These are phyloP conservation scores for Leucosticte australis DNA, from an alignment of 2,113 vertebrate genomes.

Conservation along the genomic window DNA sequence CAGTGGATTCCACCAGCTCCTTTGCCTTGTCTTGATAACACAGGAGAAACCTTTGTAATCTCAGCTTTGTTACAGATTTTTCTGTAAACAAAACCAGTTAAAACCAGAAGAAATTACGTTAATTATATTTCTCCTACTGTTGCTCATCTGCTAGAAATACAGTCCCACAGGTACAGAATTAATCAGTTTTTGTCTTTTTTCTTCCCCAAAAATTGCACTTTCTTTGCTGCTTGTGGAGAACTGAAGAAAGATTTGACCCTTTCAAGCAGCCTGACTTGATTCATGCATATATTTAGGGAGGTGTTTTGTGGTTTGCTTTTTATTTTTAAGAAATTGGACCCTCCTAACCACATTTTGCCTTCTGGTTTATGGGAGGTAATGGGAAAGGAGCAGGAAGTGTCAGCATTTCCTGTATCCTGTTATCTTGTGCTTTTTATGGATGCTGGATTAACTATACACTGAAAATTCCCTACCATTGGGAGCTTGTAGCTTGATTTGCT, in stretches of 20 bases:
- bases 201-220: background rate
- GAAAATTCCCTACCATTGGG: background rate
- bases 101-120: background rate
- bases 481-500: background rate
- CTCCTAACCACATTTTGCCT: background rate
- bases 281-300: background rate
- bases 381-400: slow-evolving; percentile 44
- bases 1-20: background rate
- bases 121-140: background rate
- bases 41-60: background rate
- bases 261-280: background rate
- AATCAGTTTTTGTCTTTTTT: background rate
- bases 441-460: background rate
- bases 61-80: background rate
- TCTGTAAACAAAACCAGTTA: background rate
- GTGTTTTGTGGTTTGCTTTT: background rate
- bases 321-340: background rate
- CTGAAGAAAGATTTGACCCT: background rate
- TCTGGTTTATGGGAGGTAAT: slow-evolving; percentile 12
- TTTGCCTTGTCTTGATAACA: background rate
- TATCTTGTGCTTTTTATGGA: slow-evolving; percentile 49
- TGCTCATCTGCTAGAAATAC: background rate
- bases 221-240: background rate
- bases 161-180: background rate
- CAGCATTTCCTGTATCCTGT: slow-evolving; percentile 70